Conservation (phyloP, 1,140 invertebrate genomes). For the Nasonia longicornis region DNA sequence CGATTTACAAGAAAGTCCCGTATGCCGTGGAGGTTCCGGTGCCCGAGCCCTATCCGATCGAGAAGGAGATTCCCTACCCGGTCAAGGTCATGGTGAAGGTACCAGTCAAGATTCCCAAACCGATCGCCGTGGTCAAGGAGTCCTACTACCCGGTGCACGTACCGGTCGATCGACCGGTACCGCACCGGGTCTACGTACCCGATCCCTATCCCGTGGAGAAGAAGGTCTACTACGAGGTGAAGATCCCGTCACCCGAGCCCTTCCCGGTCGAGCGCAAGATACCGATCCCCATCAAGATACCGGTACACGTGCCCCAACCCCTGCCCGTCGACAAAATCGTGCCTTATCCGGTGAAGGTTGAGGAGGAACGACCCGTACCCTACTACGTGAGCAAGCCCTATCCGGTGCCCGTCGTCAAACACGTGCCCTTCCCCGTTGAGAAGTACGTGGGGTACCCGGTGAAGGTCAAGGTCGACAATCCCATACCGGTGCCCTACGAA, state of each 20-base stretch:
- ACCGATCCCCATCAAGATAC: slow-evolving; percentile 72
- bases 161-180: slow-evolving; percentile 72
- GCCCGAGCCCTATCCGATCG: slow-evolving; percentile 71
- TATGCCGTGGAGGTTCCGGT: slow-evolving; percentile 73
- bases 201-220: slow-evolving; percentile 76
- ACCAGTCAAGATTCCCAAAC: slow-evolving; percentile 64
- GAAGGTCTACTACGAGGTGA: slow-evolving; percentile 75
- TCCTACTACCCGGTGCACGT: slow-evolving; percentile 64
- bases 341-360: slow-evolving; percentile 68
- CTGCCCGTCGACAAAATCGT: slow-evolving; percentile 70
- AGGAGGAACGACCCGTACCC: slow-evolving; percentile 72
- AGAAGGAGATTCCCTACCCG: slow-evolving; percentile 62
- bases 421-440: slow-evolving; percentile 71
- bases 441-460: slow-evolving; percentile 73
- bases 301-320: slow-evolving; percentile 73
- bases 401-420: slow-evolving; percentile 68
- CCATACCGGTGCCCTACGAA: slow-evolving; percentile 59
- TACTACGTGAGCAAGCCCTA: slow-evolving; percentile 68
- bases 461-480: slow-evolving; percentile 70
- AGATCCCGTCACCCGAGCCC: slow-evolving; percentile 74
- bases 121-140: slow-evolving; percentile 63
- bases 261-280: slow-evolving; percentile 73
- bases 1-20: slow-evolving; percentile 62
- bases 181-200: slow-evolving; percentile 75
- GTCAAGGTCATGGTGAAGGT: slow-evolving; percentile 64